Conservation (phyloP, 2,888 invertebrate genomes). For the Muscina levida region DNA sequence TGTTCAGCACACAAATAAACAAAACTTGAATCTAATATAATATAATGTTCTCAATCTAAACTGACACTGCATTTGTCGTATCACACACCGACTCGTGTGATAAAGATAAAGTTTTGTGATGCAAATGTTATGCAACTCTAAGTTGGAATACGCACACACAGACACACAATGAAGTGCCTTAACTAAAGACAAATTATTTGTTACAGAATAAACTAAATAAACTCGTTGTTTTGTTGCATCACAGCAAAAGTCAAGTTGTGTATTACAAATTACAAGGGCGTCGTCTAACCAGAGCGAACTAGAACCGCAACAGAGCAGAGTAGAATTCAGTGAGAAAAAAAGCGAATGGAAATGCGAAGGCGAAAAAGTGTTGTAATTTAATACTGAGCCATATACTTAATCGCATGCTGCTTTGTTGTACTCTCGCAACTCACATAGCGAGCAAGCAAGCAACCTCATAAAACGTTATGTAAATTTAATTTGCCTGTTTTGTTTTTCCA, state of each 20-base stretch:
- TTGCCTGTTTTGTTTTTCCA: background rate
- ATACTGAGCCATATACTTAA: constrained; percentile 8
- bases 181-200: background rate
- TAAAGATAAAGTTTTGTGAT: constrained; percentile 15
- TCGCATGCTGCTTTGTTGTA: constrained; percentile 9
- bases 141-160: background rate
- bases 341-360: constrained; percentile 3
- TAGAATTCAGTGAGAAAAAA: constrained; percentile 3
- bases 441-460: constrained; percentile 9
- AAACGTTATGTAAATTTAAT: constrained; percentile 39
- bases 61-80: background rate
- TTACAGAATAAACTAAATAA: background rate
- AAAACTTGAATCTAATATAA: no score
- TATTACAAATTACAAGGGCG: constrained; percentile 18
- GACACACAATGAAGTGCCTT: background rate
- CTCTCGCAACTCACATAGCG: background rate
- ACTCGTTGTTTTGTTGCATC: no score
- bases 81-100: no score
- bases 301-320: background rate
- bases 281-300: background rate
- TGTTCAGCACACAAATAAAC: no score
- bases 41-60: no score
- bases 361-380: constrained; percentile 21
- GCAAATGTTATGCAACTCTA: constrained; percentile 16
- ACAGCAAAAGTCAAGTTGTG: constrained; percentile 1